Evolutionary conservation across 2,888 invertebrate species (phyloP).

Genomic region (Carcina quercana): DNA sequence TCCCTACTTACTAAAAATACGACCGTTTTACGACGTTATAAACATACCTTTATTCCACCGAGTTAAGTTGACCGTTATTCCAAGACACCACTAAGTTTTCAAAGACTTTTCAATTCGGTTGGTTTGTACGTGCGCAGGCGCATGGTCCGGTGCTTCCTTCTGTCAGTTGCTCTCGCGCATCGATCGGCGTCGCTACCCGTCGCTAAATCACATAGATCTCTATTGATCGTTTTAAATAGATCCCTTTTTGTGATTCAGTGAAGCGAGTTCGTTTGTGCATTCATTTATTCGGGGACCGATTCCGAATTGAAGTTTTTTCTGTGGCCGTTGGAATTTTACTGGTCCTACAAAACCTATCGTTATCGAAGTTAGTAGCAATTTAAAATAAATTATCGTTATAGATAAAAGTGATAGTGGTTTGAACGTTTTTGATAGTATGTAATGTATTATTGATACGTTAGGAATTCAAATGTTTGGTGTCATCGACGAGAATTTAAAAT

Average conservation of each 20-base stretch:
- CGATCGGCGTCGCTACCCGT: slow-evolving; percentile 41
- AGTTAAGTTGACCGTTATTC: slow-evolving; percentile 16
- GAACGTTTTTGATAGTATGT: too few relatives aligned
- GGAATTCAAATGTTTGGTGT: too few relatives aligned
- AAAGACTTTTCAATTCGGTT: slow-evolving; percentile 30
- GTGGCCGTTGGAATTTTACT: not conserved
- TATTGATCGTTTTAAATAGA: slow-evolving; percentile 47
- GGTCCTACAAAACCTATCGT: slow-evolving; percentile 25
- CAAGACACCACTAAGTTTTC: slow-evolving; percentile 10
- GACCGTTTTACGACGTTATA: slow-evolving; percentile 60
- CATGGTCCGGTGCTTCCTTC: slow-evolving; percentile 46
- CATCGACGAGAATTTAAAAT: too few relatives aligned
- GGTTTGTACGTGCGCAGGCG: slow-evolving; percentile 52
- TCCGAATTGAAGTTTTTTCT: slow-evolving; percentile 5
- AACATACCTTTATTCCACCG: slow-evolving; percentile 35
- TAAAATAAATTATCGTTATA: slow-evolving; percentile 30
- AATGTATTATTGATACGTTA: too few relatives aligned
- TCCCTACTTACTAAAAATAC: slow-evolving; percentile 65
- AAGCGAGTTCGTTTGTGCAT: slow-evolving; percentile 21
- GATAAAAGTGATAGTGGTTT: slow-evolving; percentile 62
- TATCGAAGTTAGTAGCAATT: slow-evolving; percentile 27
- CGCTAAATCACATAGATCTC: slow-evolving; percentile 19
- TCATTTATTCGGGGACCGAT: slow-evolving; percentile 10
- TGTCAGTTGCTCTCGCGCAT: slow-evolving; percentile 65
- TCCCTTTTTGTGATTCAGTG: slow-evolving; percentile 37